phyloP scores from a whole-genome alignment of 2,888 invertebrate genomes.

The Monopis laevigella region DNA sequence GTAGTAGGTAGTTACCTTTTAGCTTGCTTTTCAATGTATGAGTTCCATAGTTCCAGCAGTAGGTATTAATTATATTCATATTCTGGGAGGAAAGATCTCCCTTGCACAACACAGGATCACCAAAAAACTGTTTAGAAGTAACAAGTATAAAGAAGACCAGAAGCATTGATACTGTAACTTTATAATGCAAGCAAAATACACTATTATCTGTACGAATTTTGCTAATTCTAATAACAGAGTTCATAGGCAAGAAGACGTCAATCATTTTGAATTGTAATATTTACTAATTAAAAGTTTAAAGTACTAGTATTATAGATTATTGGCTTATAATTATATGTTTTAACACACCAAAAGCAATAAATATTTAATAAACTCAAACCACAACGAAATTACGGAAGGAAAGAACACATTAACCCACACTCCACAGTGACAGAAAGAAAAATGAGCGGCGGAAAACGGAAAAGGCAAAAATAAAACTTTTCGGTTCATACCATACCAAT shows the following conservation, averaged over 20 bases:
- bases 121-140: constrained; percentile 85
- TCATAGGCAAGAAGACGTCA: constrained; percentile 73
- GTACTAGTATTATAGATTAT: too few relatives aligned
- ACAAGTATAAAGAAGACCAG: constrained; percentile 78
- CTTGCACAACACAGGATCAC: constrained; percentile 84
- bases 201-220: constrained; percentile 78
- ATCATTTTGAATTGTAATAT: constrained; percentile 61
- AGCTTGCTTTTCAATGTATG: constrained; percentile 65
- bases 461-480: too few relatives aligned
- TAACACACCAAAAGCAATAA: too few relatives aligned
- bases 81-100: constrained; percentile 52
- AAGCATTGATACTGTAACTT: constrained; percentile 75
- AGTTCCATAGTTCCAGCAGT: constrained; percentile 83
- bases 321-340: too few relatives aligned
- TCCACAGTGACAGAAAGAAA: too few relatives aligned
- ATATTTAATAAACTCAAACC: too few relatives aligned
- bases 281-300: too few relatives aligned
- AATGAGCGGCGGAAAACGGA: too few relatives aligned
- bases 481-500: too few relatives aligned
- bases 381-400: too few relatives aligned
- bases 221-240: constrained; percentile 72
- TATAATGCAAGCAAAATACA: constrained; percentile 79
- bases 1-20: constrained; percentile 31
- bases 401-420: too few relatives aligned
- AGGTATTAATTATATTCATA: constrained; percentile 74